Evolutionary conservation across 2,113 vertebrate genomes (phyloP).

Genomic region (Pelusios castaneus): DNA sequence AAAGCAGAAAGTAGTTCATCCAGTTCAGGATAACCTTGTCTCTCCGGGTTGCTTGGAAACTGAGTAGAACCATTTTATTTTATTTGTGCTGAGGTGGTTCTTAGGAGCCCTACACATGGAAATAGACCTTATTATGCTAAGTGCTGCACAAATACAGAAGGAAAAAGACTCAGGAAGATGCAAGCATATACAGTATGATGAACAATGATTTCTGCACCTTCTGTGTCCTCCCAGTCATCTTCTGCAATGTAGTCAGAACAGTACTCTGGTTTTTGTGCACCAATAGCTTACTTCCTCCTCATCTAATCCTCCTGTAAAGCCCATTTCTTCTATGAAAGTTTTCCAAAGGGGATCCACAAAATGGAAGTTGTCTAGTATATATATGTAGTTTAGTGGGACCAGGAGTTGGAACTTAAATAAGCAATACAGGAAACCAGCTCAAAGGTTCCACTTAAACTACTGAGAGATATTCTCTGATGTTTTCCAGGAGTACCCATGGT

Average conservation of each 20-base stretch:
- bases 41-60: background rate
- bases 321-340: background rate
- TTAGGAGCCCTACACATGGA: no score
- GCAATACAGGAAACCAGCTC: no score
- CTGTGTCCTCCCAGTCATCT: background rate
- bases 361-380: no score
- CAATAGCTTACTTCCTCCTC: background rate
- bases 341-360: background rate
- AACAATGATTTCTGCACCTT: background rate
- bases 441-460: no score
- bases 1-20: accelerated
- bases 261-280: background rate
- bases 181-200: accelerated
- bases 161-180: background rate
- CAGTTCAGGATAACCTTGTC: accelerated
- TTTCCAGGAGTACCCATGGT: no score
- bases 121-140: no score
- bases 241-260: no score
- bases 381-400: no score
- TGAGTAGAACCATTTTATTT: background rate
- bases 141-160: no score
- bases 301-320: background rate
- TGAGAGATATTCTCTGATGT: no score
- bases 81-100: no score
- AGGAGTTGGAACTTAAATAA: no score